Percentiles rank a stretch among this genome's conserved stretches.
phyloP scores from a whole-genome alignment of 2,888 invertebrate species.

The Tenthredo notha region DNA sequence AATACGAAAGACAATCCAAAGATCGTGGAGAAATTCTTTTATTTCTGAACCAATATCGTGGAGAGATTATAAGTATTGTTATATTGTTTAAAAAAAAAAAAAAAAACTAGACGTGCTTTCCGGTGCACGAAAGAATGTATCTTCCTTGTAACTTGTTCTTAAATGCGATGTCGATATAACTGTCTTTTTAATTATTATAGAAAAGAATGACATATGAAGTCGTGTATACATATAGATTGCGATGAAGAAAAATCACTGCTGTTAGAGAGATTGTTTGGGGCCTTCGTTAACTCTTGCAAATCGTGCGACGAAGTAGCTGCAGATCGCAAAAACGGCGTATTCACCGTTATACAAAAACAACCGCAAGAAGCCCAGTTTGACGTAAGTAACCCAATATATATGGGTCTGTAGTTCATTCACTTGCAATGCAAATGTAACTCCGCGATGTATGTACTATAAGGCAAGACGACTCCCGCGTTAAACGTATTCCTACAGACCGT shows the following conservation, averaged over 20 bases:
- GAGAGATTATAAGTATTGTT: neutral
- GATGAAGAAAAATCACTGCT: neutral
- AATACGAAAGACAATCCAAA: constrained; percentile 22
- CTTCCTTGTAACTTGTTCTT: neutral
- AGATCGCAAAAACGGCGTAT: constrained; percentile 46
- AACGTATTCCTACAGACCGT: constrained; percentile 28
- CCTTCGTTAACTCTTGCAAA: constrained; percentile 12
- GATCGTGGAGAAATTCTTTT: constrained; percentile 34
- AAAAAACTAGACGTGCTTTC: neutral
- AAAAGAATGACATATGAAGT: neutral
- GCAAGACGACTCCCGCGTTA: constrained; percentile 47
- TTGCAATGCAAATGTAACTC: constrained; percentile 51
- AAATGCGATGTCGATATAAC: neutral
- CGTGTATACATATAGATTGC: neutral
- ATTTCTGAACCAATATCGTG: neutral
- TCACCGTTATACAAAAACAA: constrained; percentile 48
- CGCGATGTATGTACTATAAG: constrained; percentile 36
- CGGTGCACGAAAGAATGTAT: constrained; percentile 7
- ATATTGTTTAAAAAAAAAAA: too few species aligned
- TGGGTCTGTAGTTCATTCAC: constrained; percentile 52
- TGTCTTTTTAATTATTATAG: neutral
- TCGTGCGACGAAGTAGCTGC: neutral
- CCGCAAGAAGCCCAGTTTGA: constrained; percentile 52
- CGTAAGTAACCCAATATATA: constrained; percentile 53
- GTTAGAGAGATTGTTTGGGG: neutral